Conservation (phyloP, 2,113 vertebrate genomes). For the Corythornis vintsioides region DNA sequence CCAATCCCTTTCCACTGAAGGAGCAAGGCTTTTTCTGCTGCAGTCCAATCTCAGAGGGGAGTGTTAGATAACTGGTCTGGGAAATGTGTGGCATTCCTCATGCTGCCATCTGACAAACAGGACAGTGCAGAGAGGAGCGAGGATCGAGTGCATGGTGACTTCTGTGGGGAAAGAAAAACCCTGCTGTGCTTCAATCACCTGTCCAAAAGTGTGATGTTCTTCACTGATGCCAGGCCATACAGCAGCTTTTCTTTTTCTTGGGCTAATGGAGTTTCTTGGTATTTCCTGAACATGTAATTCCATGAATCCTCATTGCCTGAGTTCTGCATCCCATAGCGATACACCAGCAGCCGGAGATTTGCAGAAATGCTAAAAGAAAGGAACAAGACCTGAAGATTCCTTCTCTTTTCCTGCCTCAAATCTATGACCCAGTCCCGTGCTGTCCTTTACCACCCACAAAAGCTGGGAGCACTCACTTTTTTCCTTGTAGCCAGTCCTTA, state of each 20-base stretch:
- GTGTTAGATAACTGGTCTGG: not conserved
- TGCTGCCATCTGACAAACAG: not conserved
- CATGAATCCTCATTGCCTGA: constrained; percentile 78
- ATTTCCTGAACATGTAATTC: constrained; percentile 84
- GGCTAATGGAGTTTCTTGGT: constrained; percentile 82
- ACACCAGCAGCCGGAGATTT: constrained; percentile 91
- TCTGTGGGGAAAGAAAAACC: not conserved
- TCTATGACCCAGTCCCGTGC: not conserved
- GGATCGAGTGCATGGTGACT: not conserved
- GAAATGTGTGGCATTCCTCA: not conserved
- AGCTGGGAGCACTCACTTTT: constrained; percentile 46
- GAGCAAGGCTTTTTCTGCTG: not conserved
- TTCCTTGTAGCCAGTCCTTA: constrained; percentile 75
- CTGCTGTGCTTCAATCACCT: constrained; percentile 69
- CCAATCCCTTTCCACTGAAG: not conserved
- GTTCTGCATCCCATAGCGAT: constrained; percentile 93
- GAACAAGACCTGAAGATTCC: not conserved
- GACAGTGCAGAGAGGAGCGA: not conserved
- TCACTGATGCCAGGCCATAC: constrained; percentile 90
- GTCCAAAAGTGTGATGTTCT: constrained; percentile 79
- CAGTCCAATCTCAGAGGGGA: not conserved
- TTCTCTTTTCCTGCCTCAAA: not conserved
- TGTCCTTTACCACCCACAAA: not conserved
- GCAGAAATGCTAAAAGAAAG: constrained; percentile 76
- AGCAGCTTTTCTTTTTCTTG: constrained; percentile 98